Evolutionary conservation across 2,888 invertebrate species (phyloP).

Genomic region (Pterostichus niger): DNA sequence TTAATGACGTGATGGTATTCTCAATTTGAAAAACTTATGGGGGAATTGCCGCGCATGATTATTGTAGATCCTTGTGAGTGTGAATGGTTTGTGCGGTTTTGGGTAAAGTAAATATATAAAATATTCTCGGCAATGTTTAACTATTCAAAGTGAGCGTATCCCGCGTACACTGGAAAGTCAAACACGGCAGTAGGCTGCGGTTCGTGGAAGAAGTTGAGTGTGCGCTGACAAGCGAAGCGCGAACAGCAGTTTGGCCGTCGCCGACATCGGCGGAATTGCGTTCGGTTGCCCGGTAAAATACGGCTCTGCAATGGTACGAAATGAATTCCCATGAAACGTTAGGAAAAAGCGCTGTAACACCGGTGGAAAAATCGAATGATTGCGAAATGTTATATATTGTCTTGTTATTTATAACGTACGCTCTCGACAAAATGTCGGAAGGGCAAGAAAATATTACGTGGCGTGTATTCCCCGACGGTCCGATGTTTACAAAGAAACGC

Average conservation of each 20-base stretch:
- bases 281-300: constrained; percentile 54
- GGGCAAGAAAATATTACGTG: constrained; percentile 63
- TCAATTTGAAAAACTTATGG: too few relatives aligned
- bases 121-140: not conserved
- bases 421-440: constrained; percentile 66
- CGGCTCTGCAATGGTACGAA: constrained; percentile 46
- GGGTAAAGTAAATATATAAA: not conserved
- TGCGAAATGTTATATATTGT: constrained; percentile 67
- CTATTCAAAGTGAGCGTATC: too few relatives aligned
- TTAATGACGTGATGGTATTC: too few relatives aligned
- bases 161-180: too few relatives aligned
- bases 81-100: too few relatives aligned
- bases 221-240: constrained; percentile 1
- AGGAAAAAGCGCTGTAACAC: constrained; percentile 42
- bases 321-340: constrained; percentile 57
- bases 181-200: not conserved
- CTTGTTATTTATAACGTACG: constrained; percentile 65
- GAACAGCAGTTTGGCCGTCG: not conserved
- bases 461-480: constrained; percentile 64
- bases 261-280: constrained; percentile 26
- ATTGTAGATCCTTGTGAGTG: too few relatives aligned
- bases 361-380: constrained; percentile 63
- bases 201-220: not conserved
- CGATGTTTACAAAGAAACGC: constrained; percentile 65
- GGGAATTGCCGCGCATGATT: too few relatives aligned